Conservation (phyloP, 2,113 vertebrate species). For the Hippoglossus stenolepis region DNA sequence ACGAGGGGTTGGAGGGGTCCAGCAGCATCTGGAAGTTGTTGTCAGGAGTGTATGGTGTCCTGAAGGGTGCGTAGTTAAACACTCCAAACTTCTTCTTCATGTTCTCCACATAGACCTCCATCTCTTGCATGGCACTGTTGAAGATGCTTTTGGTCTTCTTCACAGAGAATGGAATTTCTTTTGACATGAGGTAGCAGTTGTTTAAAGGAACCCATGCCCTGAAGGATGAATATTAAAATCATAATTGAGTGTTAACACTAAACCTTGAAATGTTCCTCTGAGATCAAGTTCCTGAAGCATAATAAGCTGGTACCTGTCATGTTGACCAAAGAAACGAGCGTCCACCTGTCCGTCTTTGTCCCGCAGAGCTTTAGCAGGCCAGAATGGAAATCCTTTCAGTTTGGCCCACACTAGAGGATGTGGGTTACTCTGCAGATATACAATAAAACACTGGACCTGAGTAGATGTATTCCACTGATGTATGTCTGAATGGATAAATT, state of each 20-base stretch:
- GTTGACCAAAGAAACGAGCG: constrained; percentile 98
- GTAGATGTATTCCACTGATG: background rate
- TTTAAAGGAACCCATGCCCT: constrained; percentile 99
- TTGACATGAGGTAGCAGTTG: constrained; percentile 99
- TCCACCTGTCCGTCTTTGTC: constrained; percentile 99
- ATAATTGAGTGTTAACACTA: background rate
- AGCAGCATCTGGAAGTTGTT: constrained; percentile 98
- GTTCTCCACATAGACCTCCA: constrained; percentile 99
- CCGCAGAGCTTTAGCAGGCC: constrained; percentile 98
- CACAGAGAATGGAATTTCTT: constrained; percentile 99
- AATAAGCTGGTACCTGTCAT: constrained; percentile 89
- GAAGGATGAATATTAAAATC: constrained; percentile 39
- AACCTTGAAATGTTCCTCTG: background rate
- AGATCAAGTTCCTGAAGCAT: background rate
- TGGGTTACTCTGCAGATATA: constrained; percentile 92
- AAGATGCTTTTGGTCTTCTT: constrained; percentile 99
- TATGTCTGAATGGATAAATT: too few relatives aligned
- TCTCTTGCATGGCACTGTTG: constrained; percentile 99
- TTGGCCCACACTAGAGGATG: constrained; percentile 99
- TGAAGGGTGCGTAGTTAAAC: constrained; percentile 97
- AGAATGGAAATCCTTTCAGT: constrained; percentile 99
- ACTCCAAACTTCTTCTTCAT: constrained; percentile 95
- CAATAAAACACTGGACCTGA: constrained; percentile 46
- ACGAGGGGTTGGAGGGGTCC: constrained; percentile 91
- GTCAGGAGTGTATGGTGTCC: constrained; percentile 96